phyloP scores from a whole-genome alignment of 2,888 invertebrate genomes.

The Perithous albicinctus region DNA sequence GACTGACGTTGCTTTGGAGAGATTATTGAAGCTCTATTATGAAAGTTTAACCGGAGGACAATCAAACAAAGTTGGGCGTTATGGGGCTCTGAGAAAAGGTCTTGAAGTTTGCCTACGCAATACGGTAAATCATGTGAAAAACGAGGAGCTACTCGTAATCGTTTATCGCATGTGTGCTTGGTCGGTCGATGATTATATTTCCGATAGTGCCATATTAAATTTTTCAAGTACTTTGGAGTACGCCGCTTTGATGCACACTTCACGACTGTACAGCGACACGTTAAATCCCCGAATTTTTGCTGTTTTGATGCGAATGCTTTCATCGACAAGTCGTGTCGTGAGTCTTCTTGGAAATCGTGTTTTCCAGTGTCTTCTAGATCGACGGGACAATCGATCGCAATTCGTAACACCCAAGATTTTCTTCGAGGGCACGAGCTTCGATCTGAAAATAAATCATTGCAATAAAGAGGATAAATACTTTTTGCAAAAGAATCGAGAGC shows the following conservation, averaged over 20 bases:
- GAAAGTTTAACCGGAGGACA: constrained; percentile 80
- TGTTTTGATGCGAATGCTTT: constrained; percentile 85
- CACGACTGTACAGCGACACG: constrained; percentile 83
- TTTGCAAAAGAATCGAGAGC: constrained; percentile 85
- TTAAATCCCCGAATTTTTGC: constrained; percentile 85
- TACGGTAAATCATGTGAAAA: constrained; percentile 85
- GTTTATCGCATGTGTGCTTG: constrained; percentile 86
- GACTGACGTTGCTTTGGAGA: constrained; percentile 84
- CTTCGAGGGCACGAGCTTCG: constrained; percentile 84
- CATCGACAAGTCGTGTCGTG: constrained; percentile 84
- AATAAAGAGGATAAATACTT: constrained; percentile 86
- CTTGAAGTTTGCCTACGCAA: constrained; percentile 87
- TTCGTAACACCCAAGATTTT: constrained; percentile 86
- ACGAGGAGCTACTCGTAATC: constrained; percentile 85
- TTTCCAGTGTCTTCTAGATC: constrained; percentile 86
- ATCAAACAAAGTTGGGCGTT: constrained; percentile 75
- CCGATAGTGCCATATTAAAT: constrained; percentile 85
- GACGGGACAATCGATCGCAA: constrained; percentile 85
- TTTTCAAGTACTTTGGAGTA: constrained; percentile 86
- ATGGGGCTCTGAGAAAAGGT: constrained; percentile 85
- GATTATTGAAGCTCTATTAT: constrained; percentile 85
- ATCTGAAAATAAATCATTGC: constrained; percentile 83
- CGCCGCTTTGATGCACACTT: constrained; percentile 85
- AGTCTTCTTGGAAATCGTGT: constrained; percentile 87
- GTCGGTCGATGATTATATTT: constrained; percentile 84